These are phyloP conservation scores for Eleutherodactylus coqui DNA, from an alignment of 2,797 vertebrate genomes.

Conservation along the genomic window DNA sequence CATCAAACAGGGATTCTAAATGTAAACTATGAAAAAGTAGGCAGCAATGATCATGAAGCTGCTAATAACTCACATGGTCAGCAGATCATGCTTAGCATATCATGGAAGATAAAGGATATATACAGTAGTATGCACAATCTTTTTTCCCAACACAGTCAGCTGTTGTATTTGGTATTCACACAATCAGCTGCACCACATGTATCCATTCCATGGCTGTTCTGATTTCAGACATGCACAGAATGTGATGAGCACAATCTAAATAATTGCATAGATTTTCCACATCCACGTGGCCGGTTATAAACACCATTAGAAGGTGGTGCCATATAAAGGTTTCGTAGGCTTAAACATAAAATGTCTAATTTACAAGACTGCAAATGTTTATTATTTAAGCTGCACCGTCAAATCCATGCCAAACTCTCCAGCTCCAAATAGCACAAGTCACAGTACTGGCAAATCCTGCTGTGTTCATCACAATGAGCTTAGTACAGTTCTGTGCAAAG, in stretches of 20 bases:
- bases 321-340: background rate
- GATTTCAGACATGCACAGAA: background rate
- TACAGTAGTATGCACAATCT: background rate
- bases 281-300: background rate
- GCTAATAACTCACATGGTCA: too few relatives aligned
- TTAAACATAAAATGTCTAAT: background rate
- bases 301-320: background rate
- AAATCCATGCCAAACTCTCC: background rate
- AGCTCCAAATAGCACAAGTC: background rate
- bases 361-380: background rate
- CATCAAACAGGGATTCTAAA: too few relatives aligned
- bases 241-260: conserved; percentile 8
- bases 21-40: too few relatives aligned
- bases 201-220: background rate
- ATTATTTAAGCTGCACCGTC: background rate
- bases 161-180: background rate
- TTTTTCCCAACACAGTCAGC: background rate
- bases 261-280: background rate
- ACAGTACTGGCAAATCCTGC: too few relatives aligned
- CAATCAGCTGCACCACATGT: background rate
- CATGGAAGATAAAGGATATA: background rate
- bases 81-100: too few relatives aligned
- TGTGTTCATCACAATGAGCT: too few relatives aligned
- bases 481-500: too few relatives aligned
- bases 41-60: too few relatives aligned